Evolutionary conservation across 2,888 invertebrate species (phyloP).

Genomic region (Pecten maximus): DNA sequence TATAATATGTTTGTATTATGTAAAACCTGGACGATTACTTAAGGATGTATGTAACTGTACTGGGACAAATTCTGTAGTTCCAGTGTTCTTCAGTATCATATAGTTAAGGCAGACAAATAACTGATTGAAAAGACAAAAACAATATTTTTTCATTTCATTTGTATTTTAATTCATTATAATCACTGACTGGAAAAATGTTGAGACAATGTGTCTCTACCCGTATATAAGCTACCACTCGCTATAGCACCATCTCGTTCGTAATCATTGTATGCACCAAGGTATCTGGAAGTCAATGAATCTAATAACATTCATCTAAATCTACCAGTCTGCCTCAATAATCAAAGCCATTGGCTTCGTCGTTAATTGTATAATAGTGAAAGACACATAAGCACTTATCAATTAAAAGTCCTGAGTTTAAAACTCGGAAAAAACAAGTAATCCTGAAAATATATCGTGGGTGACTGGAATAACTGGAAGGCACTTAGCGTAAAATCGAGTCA

Average conservation of each 20-base stretch:
- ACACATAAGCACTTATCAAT: neutral
- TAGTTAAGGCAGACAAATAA: too few relatives aligned
- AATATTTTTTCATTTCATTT: neutral
- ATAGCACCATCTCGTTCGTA: neutral
- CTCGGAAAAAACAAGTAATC: neutral
- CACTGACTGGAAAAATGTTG: neutral
- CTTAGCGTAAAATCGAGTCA: neutral
- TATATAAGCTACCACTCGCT: neutral
- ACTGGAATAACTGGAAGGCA: neutral
- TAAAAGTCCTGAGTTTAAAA: neutral
- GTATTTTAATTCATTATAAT: slow-evolving; percentile 6
- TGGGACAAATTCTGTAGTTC: too few relatives aligned
- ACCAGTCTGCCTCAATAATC: neutral
- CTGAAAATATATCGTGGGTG: neutral
- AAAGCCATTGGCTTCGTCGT: neutral
- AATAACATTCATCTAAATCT: neutral
- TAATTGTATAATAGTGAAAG: neutral
- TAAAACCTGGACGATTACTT: too few relatives aligned
- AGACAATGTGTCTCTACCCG: neutral
- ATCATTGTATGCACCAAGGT: neutral
- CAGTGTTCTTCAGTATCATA: too few relatives aligned
- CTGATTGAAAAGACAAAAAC: neutral
- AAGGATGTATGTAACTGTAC: too few relatives aligned
- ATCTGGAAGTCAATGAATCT: neutral
- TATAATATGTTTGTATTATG: too few relatives aligned